phyloP scores from a whole-genome alignment of 2,113 vertebrate genomes.

The Spea multiplicata region DNA sequence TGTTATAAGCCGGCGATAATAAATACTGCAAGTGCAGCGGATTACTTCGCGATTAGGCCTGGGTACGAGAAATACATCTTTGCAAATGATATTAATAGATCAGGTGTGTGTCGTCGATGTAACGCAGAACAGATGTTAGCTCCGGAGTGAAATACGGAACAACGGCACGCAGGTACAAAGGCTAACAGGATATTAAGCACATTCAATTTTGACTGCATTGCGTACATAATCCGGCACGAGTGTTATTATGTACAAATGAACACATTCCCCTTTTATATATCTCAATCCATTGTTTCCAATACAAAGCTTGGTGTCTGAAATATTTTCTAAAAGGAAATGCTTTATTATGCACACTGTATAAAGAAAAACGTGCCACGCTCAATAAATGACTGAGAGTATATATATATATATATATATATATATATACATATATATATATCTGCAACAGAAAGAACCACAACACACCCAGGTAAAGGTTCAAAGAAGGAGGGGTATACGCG shows the following conservation, averaged over 20 bases:
- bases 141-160: constrained; percentile 20
- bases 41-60: background rate
- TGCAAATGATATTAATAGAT: constrained; percentile 28
- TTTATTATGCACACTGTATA: no score
- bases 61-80: constrained; percentile 7
- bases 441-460: no score
- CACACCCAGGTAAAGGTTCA: no score
- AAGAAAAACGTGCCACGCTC: no score
- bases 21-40: constrained; percentile 3
- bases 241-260: background rate
- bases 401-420: no score
- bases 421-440: no score
- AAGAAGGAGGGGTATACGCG: no score
- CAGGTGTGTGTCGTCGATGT: constrained; percentile 11
- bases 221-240: background rate
- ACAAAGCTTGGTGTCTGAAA: no score
- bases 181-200: constrained; percentile 15
- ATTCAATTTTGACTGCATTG: constrained; percentile 6
- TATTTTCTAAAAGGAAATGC: no score
- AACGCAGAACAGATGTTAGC: constrained; percentile 26
- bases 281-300: no score
- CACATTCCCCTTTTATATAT: no score
- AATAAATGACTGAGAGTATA: no score
- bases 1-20: background rate
- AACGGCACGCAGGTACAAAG: constrained; percentile 8